Evolutionary conservation across 2,113 vertebrate genomes (phyloP).

Genomic region (Taxidea taxus): DNA sequence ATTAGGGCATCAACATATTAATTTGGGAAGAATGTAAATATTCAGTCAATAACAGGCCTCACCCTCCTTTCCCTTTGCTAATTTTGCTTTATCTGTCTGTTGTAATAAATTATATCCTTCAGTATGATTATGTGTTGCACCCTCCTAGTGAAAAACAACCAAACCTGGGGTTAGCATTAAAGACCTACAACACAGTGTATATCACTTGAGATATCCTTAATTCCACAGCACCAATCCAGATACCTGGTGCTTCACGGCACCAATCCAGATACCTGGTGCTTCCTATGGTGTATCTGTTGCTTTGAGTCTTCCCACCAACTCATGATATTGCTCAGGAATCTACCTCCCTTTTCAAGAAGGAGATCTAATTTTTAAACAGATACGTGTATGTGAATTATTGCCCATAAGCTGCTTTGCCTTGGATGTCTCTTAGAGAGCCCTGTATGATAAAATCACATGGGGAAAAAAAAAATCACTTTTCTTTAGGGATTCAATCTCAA

Average conservation of each 20-base stretch:
- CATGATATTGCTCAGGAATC: neutral
- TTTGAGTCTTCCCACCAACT: neutral
- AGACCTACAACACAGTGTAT: neutral
- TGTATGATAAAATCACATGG: neutral
- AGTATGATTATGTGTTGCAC: neutral
- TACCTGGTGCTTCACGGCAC: no score
- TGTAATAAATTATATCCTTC: neutral
- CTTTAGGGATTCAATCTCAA: neutral
- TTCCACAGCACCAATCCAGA: no score
- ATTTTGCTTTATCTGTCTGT: neutral
- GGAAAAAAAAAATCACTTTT: neutral
- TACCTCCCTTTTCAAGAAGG: neutral
- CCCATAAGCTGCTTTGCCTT: neutral
- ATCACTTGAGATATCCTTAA: neutral
- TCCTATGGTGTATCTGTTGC: neutral
- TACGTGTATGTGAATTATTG: neutral
- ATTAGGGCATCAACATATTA: neutral
- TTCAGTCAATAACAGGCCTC: neutral
- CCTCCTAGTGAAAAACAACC: neutral
- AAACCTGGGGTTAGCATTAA: neutral
- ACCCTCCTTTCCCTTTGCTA: neutral
- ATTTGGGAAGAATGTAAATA: neutral
- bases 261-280: neutral
- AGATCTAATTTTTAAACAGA: neutral
- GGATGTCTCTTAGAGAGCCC: neutral